A percentile compares a stretch with the other conserved stretches of the same genome.
phyloP scores from a whole-genome alignment of 2,888 invertebrate genomes.

The Molorchus minor region DNA sequence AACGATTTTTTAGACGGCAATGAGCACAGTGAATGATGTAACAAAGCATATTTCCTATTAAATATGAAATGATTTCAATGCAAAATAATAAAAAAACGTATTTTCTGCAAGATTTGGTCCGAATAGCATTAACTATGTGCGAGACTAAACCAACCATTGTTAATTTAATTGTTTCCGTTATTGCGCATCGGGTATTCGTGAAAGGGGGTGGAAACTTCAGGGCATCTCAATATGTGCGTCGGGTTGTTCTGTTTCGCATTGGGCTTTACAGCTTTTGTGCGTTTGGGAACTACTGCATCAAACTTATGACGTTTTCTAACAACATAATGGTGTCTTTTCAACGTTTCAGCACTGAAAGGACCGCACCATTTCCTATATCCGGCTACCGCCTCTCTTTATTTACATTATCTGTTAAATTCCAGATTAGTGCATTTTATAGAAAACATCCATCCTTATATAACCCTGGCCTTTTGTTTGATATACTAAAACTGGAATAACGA shows the following conservation, averaged over 20 bases:
- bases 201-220: conserved; percentile 56
- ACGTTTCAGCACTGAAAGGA: conserved; percentile 48
- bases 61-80: conserved; percentile 61
- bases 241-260: conserved; percentile 1
- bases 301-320: conserved; percentile 49
- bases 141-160: conserved; percentile 64
- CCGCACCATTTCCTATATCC: conserved; percentile 49
- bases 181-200: conserved; percentile 58
- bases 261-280: conserved; percentile 8
- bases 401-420: conserved; percentile 41
- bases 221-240: conserved; percentile 52
- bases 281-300: conserved; percentile 44
- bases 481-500: too few species aligned
- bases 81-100: conserved; percentile 62
- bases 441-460: too few species aligned
- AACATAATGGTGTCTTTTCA: conserved; percentile 50
- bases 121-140: conserved; percentile 60
- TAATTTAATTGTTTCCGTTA: conserved; percentile 66
- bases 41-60: conserved; percentile 59
- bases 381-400: conserved; percentile 52
- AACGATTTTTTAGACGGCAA: conserved; percentile 32
- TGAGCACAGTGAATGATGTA: conserved; percentile 37
- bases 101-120: conserved; percentile 64
- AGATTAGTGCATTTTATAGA: conserved; percentile 35
- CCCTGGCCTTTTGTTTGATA: too few species aligned